Evolutionary conservation across 1,140 invertebrate genomes (phyloP).

Genomic region (Rhagoletis pomonella): DNA sequence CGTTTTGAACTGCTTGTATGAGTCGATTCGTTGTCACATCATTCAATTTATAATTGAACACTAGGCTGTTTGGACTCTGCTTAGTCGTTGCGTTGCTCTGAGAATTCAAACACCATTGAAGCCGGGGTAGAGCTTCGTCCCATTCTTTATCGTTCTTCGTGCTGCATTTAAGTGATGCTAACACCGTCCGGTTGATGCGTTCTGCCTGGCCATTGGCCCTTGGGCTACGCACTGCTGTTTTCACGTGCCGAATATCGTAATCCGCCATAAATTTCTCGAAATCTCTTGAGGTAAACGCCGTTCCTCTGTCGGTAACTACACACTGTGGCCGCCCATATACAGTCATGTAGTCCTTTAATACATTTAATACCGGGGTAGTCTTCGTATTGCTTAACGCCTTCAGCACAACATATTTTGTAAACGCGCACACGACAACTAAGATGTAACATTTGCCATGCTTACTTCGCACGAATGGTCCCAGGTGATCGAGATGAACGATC

Average conservation of each 20-base stretch:
- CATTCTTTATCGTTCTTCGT: background rate
- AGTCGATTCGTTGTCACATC: background rate
- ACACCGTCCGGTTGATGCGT: conserved; percentile 59
- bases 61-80: background rate
- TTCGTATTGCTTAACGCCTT: background rate
- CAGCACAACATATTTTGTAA: conserved; percentile 49
- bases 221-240: conserved; percentile 67
- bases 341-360: background rate
- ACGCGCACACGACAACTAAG: conserved; percentile 54
- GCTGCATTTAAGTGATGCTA: background rate
- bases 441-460: conserved; percentile 56
- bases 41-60: background rate
- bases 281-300: conserved; percentile 63
- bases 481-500: conserved; percentile 63
- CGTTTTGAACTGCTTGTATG: background rate
- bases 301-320: conserved; percentile 64
- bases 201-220: conserved; percentile 62
- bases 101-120: conserved; percentile 54
- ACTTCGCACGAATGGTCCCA: conserved; percentile 63
- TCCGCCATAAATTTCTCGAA: conserved; percentile 62
- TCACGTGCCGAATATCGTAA: conserved; percentile 62
- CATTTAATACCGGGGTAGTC: conserved; percentile 55
- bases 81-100: conserved; percentile 21
- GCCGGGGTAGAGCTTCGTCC: background rate
- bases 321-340: conserved; percentile 55